phyloP scores from a whole-genome alignment of 2,113 vertebrate species.

The Rhinopithecus roxellana region DNA sequence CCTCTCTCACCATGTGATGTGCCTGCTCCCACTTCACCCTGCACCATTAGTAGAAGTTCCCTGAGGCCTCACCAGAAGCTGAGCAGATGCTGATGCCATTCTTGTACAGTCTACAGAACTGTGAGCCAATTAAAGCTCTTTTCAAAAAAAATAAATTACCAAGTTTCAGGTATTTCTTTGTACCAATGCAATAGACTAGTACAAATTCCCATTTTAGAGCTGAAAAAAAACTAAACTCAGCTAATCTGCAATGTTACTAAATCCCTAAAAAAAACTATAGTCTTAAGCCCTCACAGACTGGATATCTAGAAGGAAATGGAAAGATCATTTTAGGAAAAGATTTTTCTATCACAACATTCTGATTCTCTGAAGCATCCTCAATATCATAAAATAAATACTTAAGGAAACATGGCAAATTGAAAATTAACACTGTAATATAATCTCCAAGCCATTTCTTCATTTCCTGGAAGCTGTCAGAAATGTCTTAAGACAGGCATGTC shows the following conservation, averaged over 20 bases:
- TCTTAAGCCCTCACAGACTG: conserved; percentile 35
- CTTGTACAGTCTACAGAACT: no score
- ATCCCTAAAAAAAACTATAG: not conserved
- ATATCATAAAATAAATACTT: not conserved
- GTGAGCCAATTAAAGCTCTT: no score
- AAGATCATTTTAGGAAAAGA: not conserved
- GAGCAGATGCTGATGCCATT: no score
- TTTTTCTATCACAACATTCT: not conserved
- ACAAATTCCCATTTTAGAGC: not conserved
- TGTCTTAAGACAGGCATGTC: not conserved
- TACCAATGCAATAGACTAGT: no score
- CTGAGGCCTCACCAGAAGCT: no score
- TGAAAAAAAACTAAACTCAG: not conserved
- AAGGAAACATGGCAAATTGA: not conserved
- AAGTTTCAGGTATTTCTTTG: no score
- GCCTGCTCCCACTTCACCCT: no score
- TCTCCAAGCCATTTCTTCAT: not conserved
- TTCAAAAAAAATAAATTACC: no score
- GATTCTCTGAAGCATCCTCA: not conserved
- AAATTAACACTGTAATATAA: conserved; percentile 18
- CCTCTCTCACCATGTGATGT: no score
- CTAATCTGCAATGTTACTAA: not conserved
- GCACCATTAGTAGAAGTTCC: no score
- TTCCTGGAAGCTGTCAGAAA: not conserved
- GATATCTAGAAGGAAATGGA: conserved; percentile 8